A percentile compares a stretch with the other conserved stretches of the same genome.
These are phyloP conservation scores for Hydrotaea diabolus DNA, from an alignment of 2,888 invertebrate genomes.

Conservation along the genomic window DNA sequence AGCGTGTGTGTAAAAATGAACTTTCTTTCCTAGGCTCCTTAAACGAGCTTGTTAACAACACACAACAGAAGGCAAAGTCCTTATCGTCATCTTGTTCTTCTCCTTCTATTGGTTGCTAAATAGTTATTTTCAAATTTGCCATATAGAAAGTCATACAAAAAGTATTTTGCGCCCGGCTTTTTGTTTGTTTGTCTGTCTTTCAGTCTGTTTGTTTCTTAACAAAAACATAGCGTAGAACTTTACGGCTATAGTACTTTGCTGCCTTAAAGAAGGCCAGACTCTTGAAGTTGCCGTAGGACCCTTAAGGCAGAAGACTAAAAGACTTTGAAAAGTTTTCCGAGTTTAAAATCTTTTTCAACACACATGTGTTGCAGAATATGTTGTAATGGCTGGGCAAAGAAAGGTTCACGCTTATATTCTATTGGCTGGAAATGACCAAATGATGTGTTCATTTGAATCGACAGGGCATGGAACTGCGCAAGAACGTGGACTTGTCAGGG, in stretches of 20 bases:
- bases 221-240: conserved; percentile 13
- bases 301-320: conserved; percentile 10
- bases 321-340: conserved; percentile 28
- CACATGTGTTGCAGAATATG: not conserved
- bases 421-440: conserved; percentile 15
- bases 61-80: conserved; percentile 23
- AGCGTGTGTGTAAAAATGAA: not conserved
- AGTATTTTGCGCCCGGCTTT: conserved; percentile 13
- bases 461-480: no score
- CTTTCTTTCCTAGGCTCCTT: not conserved
- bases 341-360: not conserved
- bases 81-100: no score
- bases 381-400: not conserved
- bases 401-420: not conserved
- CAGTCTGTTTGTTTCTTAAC: conserved; percentile 26
- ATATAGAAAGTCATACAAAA: conserved; percentile 25
- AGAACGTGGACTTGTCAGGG: no score
- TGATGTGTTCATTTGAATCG: conserved; percentile 22
- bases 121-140: conserved; percentile 32
- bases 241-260: not conserved
- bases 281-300: not conserved
- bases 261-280: not conserved
- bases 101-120: conserved; percentile 3
- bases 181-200: not conserved
- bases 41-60: conserved; percentile 19